Evolutionary conservation across 1,140 invertebrate species (phyloP), one percentile per base, ranked within the genome.

Genomic region (Eubasilissa regina): DNA sequence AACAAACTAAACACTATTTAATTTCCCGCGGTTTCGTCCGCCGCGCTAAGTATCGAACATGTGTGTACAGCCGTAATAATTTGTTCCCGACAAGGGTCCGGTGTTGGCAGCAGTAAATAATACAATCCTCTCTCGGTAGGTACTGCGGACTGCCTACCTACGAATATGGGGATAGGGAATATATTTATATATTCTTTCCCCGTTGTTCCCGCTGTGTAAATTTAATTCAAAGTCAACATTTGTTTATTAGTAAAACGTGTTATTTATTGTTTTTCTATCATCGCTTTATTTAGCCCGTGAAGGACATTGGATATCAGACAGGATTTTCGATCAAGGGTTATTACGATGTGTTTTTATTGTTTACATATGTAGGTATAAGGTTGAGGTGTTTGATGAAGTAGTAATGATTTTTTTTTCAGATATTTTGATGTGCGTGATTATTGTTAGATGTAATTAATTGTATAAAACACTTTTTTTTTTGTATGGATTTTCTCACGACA

Each of bases 161-260:
- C 53, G 73, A 70, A 73, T 75, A 58, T 45, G 78, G 45, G 62
- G 56, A 79, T 21, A 25, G 64, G 25, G 53, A 47, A 58, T 78
- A 35, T 66, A 64, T 19, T 77, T 74, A 51, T 55, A 35, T 73
- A 74, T 75, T 77, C 77, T 80, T 80, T 44, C 55, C 80, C 75
- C 80, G 45, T 58, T 58, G 75, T 77, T 53, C 81, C 81, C 76
- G 81, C 81, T 82, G 81, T 25, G 81, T 66, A 62, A 75, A 48
- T 66, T 80, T 82, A 82, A 79, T 82, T 75, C 72, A 80, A 74
- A 80, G 75, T 82, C 81, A 82, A 82, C 81, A 82, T 82, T 82
- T 79, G 81, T 82, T 82, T 82, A 79, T 79, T 62, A 74, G 79
- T 78, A 75, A 79, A 55, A 43, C 19, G 66, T 48, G 80, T 76